A percentile compares a stretch with the other conserved stretches of the same genome.
Evolutionary conservation across 2,797 vertebrate species (phyloP).

Genomic region (Lagorchestes hirsutus): DNA sequence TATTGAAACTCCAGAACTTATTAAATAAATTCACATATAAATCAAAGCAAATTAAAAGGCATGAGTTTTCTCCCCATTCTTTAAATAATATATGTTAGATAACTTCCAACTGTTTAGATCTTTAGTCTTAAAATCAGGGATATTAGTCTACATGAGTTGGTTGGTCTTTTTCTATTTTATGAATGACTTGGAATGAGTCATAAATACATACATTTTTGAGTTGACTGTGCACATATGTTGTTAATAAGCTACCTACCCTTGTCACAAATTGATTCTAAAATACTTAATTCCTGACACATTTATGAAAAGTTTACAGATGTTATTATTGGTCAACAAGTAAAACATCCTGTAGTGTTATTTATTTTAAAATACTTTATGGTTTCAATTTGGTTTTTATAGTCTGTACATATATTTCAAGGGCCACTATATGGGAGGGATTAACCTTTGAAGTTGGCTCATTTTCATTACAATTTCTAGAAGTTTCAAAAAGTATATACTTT

Average conservation of each 20-base stretch:
- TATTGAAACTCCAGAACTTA: constrained; percentile 68
- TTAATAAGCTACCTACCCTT: not conserved
- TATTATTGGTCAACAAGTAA: not conserved
- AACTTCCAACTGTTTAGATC: not conserved
- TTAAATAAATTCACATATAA: not conserved
- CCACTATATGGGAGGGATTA: not conserved
- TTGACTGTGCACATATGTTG: not conserved
- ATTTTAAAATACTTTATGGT: not conserved
- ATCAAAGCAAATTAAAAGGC: not conserved
- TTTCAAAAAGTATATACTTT: not conserved
- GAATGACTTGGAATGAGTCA: not conserved
- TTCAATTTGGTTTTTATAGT: not conserved
- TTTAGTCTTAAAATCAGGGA: constrained; percentile 3
- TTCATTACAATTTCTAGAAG: not conserved
- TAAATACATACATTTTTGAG: not conserved
- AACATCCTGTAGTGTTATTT: not conserved
- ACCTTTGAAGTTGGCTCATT: not conserved
- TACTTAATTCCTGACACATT: constrained; percentile 22
- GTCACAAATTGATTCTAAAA: constrained; percentile 11
- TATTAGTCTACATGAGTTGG: not conserved
- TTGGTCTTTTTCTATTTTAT: not conserved
- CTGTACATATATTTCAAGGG: not conserved
- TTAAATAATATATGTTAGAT: not conserved
- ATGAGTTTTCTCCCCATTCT: not conserved
- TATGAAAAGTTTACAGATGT: not conserved